Percentiles rank a stretch among this genome's conserved stretches.
These are phyloP conservation scores for Platynereis dumerilii DNA, from an alignment of 2,888 invertebrate species.

Conservation along the genomic window DNA sequence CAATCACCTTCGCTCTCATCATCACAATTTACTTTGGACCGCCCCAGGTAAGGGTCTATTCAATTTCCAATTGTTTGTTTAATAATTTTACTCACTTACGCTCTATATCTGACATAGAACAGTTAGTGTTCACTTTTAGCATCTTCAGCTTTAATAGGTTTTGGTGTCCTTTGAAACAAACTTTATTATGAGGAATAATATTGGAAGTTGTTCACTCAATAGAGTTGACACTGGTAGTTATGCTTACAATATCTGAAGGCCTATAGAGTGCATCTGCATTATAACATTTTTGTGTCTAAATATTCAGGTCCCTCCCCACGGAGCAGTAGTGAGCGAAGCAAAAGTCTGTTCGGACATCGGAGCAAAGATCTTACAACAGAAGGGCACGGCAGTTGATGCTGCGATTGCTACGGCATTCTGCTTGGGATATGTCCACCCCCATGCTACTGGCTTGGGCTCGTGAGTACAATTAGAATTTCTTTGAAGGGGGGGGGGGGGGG, in stretches of 20 bases:
- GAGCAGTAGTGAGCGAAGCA: slow-evolving; percentile 76
- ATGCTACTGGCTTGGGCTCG: slow-evolving; percentile 78
- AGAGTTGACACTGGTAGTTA: too few species aligned
- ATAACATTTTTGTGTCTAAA: neutral
- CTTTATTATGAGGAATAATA: too few species aligned
- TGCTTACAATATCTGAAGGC: too few species aligned
- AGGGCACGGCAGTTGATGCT: slow-evolving; percentile 81
- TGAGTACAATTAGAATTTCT: slow-evolving; percentile 51
- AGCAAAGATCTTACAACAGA: slow-evolving; percentile 71
- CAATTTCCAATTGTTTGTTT: too few species aligned
- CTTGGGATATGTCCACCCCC: slow-evolving; percentile 76
- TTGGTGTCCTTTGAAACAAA: too few species aligned
- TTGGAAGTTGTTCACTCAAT: too few species aligned
- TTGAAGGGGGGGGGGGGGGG: too few species aligned
- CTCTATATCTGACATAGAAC: too few species aligned
- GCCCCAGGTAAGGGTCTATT: slow-evolving; percentile 69
- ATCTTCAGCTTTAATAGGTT: too few species aligned
- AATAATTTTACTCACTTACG: too few species aligned
- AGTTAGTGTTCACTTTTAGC: too few species aligned
- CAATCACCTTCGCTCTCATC: slow-evolving; percentile 76
- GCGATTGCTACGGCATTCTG: slow-evolving; percentile 78
- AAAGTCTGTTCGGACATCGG: slow-evolving; percentile 77
- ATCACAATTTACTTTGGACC: slow-evolving; percentile 77
- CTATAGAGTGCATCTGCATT: too few species aligned
- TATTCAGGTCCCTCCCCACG: slow-evolving; percentile 74